A percentile compares a stretch with the other conserved stretches of the same genome.
phyloP scores from a whole-genome alignment of 1,140 invertebrate genomes.

The Ylistrum balloti region DNA sequence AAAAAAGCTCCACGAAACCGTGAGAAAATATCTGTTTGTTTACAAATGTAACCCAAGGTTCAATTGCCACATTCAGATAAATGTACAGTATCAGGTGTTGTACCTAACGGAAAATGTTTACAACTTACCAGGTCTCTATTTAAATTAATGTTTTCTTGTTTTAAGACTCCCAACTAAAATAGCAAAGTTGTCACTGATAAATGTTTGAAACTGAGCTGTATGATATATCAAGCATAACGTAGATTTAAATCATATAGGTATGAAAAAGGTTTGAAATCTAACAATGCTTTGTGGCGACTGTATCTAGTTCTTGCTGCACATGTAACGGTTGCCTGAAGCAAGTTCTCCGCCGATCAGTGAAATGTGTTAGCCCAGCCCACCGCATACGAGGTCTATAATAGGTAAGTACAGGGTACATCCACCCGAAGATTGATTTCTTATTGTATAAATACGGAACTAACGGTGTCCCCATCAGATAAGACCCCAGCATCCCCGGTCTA shows the following conservation, averaged over 20 bases:
- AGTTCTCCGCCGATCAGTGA: background rate
- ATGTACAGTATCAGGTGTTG: background rate
- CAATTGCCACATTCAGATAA: background rate
- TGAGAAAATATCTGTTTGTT: conserved; percentile 18
- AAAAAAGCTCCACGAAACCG: background rate
- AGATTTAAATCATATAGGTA: background rate
- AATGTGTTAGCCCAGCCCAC: conserved; percentile 13
- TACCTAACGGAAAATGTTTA: background rate
- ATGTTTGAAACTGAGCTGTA: background rate
- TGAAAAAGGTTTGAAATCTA: background rate
- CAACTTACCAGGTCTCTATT: too few species aligned
- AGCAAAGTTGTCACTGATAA: background rate
- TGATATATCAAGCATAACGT: background rate
- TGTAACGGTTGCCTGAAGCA: conserved; percentile 22
- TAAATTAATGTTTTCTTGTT: too few species aligned
- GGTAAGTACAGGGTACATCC: conserved; percentile 10
- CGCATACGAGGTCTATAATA: background rate
- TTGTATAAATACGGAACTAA: conserved; percentile 39
- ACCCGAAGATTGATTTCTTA: conserved; percentile 26
- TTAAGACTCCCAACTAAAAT: too few species aligned
- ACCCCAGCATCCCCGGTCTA: background rate
- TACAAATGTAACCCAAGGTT: background rate
- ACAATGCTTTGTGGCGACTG: background rate
- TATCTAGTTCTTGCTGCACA: background rate
- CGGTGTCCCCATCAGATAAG: conserved; percentile 5